Conservation (phyloP, 2,888 invertebrate species). For the Endomychus coccineus region DNA sequence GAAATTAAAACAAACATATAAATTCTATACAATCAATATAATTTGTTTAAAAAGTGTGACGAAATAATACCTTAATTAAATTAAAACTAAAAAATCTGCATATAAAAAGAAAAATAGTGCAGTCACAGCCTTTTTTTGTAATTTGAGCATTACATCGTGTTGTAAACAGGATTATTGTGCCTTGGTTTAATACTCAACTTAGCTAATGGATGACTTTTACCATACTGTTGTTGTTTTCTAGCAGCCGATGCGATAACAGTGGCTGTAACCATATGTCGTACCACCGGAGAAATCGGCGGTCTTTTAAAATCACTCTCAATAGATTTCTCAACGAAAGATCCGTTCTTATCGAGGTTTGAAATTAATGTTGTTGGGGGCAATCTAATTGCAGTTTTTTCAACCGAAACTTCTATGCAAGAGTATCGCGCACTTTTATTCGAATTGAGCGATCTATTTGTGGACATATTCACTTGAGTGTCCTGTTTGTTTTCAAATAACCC, state of each 20-base stretch:
- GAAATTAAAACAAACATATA: no score
- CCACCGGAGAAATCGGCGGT: slow-evolving; percentile 44
- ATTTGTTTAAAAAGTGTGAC: slow-evolving; percentile 13
- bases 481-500: slow-evolving; percentile 60
- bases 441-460: slow-evolving; percentile 13
- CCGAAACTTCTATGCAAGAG: slow-evolving; percentile 39
- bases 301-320: slow-evolving; percentile 33
- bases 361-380: slow-evolving; percentile 31
- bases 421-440: slow-evolving; percentile 25
- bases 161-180: slow-evolving; percentile 78
- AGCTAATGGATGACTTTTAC: slow-evolving; percentile 86
- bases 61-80: slow-evolving; percentile 10
- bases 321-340: slow-evolving; percentile 25
- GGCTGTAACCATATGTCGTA: slow-evolving; percentile 50
- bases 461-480: slow-evolving; percentile 19
- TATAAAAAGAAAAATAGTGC: slow-evolving; percentile 25
- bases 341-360: slow-evolving; percentile 26
- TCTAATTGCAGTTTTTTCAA: slow-evolving; percentile 29
- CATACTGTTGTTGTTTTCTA: slow-evolving; percentile 81
- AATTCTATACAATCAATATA: no score
- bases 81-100: slow-evolving; percentile 14
- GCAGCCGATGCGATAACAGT: slow-evolving; percentile 65
- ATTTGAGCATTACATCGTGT: slow-evolving; percentile 68
- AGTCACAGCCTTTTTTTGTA: slow-evolving; percentile 35
- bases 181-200: slow-evolving; percentile 73